phyloP scores from a whole-genome alignment of 2,113 vertebrate genomes.

The Corythaixoides concolor region DNA sequence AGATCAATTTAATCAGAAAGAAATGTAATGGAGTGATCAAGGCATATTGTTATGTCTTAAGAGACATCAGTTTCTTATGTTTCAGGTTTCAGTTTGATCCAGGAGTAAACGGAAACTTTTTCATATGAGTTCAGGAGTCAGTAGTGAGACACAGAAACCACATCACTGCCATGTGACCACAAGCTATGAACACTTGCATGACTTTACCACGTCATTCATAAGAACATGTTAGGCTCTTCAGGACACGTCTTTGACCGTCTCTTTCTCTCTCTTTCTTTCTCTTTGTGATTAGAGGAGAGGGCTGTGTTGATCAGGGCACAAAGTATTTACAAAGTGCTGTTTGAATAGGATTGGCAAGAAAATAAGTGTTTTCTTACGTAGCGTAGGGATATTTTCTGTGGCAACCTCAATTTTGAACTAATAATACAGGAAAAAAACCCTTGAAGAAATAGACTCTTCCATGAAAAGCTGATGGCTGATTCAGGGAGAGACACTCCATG shows the following conservation, averaged over 20 bases:
- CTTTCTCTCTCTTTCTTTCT: rapidly evolving
- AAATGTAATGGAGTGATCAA: background rate
- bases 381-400: background rate
- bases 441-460: background rate
- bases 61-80: background rate
- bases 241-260: background rate
- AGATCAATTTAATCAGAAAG: background rate
- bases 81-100: background rate
- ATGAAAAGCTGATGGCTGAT: background rate
- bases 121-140: background rate
- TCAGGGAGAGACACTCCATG: background rate
- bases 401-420: background rate
- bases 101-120: background rate
- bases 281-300: background rate
- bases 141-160: background rate
- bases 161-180: background rate
- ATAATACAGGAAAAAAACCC: background rate
- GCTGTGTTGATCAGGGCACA: background rate
- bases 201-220: background rate
- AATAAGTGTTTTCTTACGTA: background rate
- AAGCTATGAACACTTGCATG: background rate
- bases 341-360: background rate
- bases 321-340: background rate
- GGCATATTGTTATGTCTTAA: background rate
- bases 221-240: background rate